Conservation (phyloP, 2,797 vertebrate species). For the Sebastes trivittatus region DNA sequence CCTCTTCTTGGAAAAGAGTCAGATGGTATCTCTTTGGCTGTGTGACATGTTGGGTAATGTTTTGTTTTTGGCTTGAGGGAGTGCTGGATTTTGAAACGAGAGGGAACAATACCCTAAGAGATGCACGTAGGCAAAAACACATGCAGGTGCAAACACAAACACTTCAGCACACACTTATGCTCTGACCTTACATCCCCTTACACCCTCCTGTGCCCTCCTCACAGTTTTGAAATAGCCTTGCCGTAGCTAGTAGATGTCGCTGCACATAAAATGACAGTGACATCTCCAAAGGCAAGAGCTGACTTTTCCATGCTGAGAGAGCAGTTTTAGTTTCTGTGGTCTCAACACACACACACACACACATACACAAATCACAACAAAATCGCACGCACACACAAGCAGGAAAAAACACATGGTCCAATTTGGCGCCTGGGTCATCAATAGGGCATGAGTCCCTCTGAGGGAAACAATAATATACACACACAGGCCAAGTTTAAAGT, state of each 20-base stretch:
- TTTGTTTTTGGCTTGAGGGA: constrained; percentile 45
- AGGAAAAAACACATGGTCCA: constrained; percentile 15
- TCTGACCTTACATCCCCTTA: constrained; percentile 43
- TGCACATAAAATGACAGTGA: constrained; percentile 66
- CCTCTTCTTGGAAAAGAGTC: constrained; percentile 24
- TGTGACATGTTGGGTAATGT: constrained; percentile 41
- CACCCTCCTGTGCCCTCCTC: constrained; percentile 53
- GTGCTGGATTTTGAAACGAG: constrained; percentile 25
- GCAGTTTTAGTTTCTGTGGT: constrained; percentile 37
- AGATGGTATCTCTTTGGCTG: constrained; percentile 35
- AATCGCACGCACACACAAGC: not conserved
- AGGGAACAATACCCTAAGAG: constrained; percentile 32
- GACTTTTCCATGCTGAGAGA: constrained; percentile 57
- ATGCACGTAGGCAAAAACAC: not conserved
- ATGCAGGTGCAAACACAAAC: not conserved
- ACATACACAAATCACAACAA: constrained; percentile 3
- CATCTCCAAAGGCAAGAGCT: constrained; percentile 67
- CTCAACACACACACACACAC: constrained; percentile 8
- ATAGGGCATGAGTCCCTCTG: constrained; percentile 17
- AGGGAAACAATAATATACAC: constrained; percentile 8
- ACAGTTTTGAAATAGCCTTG: constrained; percentile 63
- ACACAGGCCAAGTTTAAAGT: not conserved
- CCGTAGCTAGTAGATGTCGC: constrained; percentile 58
- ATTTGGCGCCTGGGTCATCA: constrained; percentile 11
- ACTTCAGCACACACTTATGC: constrained; percentile 5